Conservation (phyloP, 2,888 invertebrate genomes). For the Encarsia formosa region DNA sequence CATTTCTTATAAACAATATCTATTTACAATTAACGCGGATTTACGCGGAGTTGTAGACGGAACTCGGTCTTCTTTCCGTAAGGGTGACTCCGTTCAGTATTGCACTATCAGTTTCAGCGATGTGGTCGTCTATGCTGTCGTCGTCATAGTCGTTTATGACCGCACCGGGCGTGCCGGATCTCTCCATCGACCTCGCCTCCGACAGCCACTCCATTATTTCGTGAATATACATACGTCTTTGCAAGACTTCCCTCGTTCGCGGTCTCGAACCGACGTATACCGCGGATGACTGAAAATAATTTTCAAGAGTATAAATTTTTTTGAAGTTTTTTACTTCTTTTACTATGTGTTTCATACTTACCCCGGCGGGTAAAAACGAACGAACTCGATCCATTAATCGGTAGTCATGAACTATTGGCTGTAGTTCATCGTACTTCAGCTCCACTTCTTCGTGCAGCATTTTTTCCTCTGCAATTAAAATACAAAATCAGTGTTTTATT, state of each 20-base stretch:
- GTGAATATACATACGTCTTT: constrained; percentile 69
- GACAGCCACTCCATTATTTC: constrained; percentile 73
- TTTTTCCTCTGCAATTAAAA: constrained; percentile 61
- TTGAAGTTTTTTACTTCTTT: neutral
- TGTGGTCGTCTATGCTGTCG: constrained; percentile 31
- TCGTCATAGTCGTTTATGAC: constrained; percentile 32
- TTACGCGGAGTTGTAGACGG: constrained; percentile 19
- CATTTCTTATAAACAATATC: constrained; percentile 15
- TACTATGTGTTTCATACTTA: constrained; percentile 45
- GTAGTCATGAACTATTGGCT: constrained; percentile 56
- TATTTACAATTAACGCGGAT: constrained; percentile 23
- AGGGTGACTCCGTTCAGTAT: constrained; percentile 31
- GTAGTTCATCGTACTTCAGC: constrained; percentile 67
- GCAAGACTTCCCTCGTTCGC: constrained; percentile 71
- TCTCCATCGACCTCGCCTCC: constrained; percentile 62
- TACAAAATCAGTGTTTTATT: constrained; percentile 7
- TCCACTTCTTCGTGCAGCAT: constrained; percentile 72
- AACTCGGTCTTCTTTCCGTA: constrained; percentile 23
- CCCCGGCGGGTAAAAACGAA: constrained; percentile 53
- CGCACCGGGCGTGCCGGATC: constrained; percentile 27
- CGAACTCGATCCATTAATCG: constrained; percentile 54
- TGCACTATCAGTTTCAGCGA: constrained; percentile 32
- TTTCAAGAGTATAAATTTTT: neutral
- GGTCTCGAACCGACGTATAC: constrained; percentile 71
- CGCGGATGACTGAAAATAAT: constrained; percentile 46